These are phyloP conservation scores for Scaptomyza reducta DNA, from an alignment of 2,888 invertebrate species.

Conservation along the genomic window DNA sequence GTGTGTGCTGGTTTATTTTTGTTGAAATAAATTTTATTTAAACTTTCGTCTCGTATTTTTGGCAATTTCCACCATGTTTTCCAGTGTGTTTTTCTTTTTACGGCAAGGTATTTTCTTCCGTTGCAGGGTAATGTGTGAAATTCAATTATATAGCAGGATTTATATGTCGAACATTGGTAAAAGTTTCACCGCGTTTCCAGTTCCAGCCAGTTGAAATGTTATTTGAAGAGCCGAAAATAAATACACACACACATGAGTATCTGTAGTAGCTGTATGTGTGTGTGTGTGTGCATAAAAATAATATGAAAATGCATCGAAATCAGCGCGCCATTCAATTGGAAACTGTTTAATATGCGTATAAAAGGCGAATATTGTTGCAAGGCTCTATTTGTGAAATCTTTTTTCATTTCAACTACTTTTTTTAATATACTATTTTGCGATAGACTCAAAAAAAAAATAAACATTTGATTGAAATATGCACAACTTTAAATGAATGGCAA, in stretches of 20 bases:
- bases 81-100: constrained; percentile 12
- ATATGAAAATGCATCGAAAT: constrained; percentile 64
- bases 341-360: constrained; percentile 74
- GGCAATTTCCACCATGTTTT: constrained; percentile 36
- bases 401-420: constrained; percentile 15
- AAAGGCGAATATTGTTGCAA: constrained; percentile 59
- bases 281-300: constrained; percentile 35
- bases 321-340: constrained; percentile 71
- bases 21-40: constrained; percentile 79
- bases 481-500: constrained; percentile 3
- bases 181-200: constrained; percentile 45
- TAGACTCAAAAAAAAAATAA: not conserved
- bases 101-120: constrained; percentile 12
- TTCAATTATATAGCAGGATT: constrained; percentile 74
- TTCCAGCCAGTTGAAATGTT: constrained; percentile 42
- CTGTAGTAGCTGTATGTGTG: not conserved
- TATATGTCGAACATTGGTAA: constrained; percentile 69
- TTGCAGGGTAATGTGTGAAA: constrained; percentile 71
- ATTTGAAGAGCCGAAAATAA: constrained; percentile 48
- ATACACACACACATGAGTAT: constrained; percentile 10
- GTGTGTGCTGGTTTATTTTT: constrained; percentile 54
- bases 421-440: not conserved
- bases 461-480: not conserved
- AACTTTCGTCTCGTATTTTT: constrained; percentile 70
- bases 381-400: constrained; percentile 35